These are phyloP conservation scores for Anguilla pacifica DNA, from an alignment of 2,797 vertebrate genomes.

Conservation along the genomic window DNA sequence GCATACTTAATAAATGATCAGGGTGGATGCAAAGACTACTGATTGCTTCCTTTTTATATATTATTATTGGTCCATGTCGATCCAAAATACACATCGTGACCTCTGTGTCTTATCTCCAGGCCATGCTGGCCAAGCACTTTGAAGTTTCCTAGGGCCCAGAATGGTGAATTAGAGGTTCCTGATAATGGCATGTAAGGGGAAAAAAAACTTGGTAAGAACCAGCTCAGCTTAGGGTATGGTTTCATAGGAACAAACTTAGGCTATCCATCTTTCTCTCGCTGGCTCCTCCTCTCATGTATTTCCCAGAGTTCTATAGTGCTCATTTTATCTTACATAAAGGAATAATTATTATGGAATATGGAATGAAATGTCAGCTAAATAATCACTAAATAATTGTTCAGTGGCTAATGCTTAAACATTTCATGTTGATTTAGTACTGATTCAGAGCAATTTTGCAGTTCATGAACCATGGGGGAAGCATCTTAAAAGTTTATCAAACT, in stretches of 20 bases:
- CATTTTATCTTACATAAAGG: background rate
- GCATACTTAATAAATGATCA: too few relatives aligned
- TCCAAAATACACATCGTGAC: too few relatives aligned
- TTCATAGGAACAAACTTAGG: background rate
- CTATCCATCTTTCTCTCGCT: background rate
- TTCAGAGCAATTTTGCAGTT: background rate
- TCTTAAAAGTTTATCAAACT: background rate
- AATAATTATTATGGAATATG: background rate
- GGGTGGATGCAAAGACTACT: too few relatives aligned
- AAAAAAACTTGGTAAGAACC: background rate
- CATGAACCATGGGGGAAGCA: background rate
- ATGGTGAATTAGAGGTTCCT: too few relatives aligned
- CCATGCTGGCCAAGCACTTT: too few relatives aligned
- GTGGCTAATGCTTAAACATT: background rate
- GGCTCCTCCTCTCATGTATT: background rate
- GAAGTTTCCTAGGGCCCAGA: too few relatives aligned
- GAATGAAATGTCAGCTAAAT: background rate
- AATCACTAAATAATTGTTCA: too few relatives aligned
- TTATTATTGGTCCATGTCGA: too few relatives aligned
- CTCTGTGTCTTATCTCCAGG: too few relatives aligned
- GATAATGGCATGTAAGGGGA: too few relatives aligned
- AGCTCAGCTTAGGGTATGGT: background rate
- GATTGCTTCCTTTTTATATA: too few relatives aligned
- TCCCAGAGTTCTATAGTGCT: background rate
- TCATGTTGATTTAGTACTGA: too few relatives aligned